Percentiles rank a stretch among this genome's conserved stretches.
These are phyloP conservation scores for Burhinus oedicnemus DNA, from an alignment of 2,113 vertebrate genomes.

Conservation along the genomic window DNA sequence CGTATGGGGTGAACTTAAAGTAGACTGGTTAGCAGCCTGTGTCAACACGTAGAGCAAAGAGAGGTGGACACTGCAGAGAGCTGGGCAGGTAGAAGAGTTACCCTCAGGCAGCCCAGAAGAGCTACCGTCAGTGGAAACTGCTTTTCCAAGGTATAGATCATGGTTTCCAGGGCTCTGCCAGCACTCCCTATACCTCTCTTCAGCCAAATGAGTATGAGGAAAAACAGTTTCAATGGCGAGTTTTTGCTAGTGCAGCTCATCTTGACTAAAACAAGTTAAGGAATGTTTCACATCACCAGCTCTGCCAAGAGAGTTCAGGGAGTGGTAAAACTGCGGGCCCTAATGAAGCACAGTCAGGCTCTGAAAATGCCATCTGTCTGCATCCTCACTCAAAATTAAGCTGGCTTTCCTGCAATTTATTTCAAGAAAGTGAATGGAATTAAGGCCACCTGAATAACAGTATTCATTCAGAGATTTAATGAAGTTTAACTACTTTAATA, in stretches of 20 bases:
- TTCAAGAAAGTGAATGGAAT: slow-evolving; percentile 9
- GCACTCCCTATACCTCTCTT: not conserved
- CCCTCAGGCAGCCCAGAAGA: not conserved
- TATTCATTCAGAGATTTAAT: not conserved
- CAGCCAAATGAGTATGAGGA: not conserved
- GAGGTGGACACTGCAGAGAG: not conserved
- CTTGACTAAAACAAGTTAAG: not conserved
- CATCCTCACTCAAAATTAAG: not conserved
- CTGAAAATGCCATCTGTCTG: not conserved
- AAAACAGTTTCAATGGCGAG: not conserved
- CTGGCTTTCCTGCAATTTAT: not conserved
- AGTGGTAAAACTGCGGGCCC: not conserved
- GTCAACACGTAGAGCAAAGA: not conserved
- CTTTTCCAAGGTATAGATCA: not conserved
- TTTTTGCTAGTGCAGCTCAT: not conserved
- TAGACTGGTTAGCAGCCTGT: not conserved
- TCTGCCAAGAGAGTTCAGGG: slow-evolving; percentile 4
- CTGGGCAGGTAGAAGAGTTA: not conserved
- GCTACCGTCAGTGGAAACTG: not conserved
- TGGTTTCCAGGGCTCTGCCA: not conserved
- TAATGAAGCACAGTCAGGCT: not conserved
- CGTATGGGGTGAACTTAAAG: not conserved
- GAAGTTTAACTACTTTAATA: not conserved
- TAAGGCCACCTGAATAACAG: not conserved
- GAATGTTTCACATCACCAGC: not conserved